Evolutionary conservation across 2,113 vertebrate species (phyloP).

Genomic region (Tachysurus vachellii): DNA sequence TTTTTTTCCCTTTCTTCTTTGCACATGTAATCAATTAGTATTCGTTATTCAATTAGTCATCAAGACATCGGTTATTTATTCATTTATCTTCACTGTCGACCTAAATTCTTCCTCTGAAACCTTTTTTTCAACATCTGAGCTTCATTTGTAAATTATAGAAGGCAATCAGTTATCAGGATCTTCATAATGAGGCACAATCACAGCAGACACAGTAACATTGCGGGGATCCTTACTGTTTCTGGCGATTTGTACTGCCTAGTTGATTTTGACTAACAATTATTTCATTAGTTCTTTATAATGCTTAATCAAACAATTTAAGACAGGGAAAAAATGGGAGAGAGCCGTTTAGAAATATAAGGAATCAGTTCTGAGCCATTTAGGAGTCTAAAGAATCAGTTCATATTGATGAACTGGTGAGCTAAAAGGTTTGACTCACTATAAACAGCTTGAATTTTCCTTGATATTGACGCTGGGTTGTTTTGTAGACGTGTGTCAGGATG

Average conservation of each 20-base stretch:
- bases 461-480: neutral
- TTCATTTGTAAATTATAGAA: neutral
- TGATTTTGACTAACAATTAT: neutral
- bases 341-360: no score
- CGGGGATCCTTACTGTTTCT: neutral
- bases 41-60: no score
- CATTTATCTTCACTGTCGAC: neutral
- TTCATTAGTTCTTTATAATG: neutral
- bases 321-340: neutral
- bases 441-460: neutral
- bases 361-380: neutral
- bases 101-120: neutral
- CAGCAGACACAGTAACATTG: neutral
- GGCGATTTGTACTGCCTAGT: neutral
- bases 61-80: neutral
- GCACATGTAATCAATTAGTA: neutral
- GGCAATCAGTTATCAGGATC: neutral
- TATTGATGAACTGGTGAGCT: neutral
- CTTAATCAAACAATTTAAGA: neutral
- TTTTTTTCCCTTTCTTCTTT: neutral
- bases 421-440: neutral
- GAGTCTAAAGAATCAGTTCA: neutral
- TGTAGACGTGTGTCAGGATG: neutral
- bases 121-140: neutral
- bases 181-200: neutral